Percentiles rank a stretch among this genome's conserved stretches.
These are phyloP conservation scores for Agrotis exclamationis DNA, from an alignment of 2,888 invertebrate genomes.

Conservation along the genomic window DNA sequence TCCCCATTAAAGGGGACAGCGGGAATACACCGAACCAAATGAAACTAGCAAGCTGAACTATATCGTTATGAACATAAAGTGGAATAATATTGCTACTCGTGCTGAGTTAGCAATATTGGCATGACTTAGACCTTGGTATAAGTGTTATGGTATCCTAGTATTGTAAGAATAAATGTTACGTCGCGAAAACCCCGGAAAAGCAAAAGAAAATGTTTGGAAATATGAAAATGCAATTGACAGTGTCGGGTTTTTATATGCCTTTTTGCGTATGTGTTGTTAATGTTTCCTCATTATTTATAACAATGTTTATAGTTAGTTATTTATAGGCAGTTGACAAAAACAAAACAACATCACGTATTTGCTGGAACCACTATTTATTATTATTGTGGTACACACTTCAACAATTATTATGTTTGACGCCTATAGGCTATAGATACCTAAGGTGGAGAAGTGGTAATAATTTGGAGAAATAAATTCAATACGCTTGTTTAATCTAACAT, in stretches of 20 bases:
- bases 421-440: too few species aligned
- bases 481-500: neutral
- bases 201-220: neutral
- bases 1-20: too few species aligned
- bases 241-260: too few species aligned
- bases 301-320: too few species aligned
- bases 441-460: too few species aligned
- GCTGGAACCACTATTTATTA: neutral
- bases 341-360: neutral
- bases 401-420: neutral
- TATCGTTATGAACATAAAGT: constrained; percentile 12
- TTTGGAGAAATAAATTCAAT: neutral
- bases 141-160: neutral
- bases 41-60: constrained; percentile 17
- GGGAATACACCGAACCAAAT: too few species aligned
- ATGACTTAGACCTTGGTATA: neutral
- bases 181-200: neutral
- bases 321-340: neutral
- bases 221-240: too few species aligned
- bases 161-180: neutral
- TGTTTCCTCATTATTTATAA: too few species aligned
- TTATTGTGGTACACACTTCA: neutral
- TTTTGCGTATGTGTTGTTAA: too few species aligned
- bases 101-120: neutral
- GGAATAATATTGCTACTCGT: constrained; percentile 22